Evolutionary conservation across 2,888 invertebrate species (phyloP), one percentile per base, ranked within the genome.

Genomic region (Pogonocherus hispidulus): DNA sequence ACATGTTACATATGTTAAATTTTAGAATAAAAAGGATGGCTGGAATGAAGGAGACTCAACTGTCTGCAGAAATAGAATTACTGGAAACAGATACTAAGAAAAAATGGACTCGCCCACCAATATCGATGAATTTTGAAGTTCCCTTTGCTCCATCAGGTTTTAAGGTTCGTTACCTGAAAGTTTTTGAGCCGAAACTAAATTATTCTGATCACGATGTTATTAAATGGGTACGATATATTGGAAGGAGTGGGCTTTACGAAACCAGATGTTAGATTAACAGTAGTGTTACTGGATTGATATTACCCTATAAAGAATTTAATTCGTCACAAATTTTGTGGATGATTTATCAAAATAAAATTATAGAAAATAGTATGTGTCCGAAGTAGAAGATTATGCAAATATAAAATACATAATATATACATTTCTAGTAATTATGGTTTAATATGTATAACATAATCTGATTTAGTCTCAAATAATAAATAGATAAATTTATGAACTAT

Each of bases 81-180:
- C 89, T 99, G 70, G 98, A 98, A 86, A 99, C 99, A 0, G 99
- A 98, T 82, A 98, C 97, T 9, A 99, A 99, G 87, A 99, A 99
- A 88, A 99, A 99, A 86, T 99, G 99, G 99, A 99, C 99, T 16
- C 90, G 99, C 51, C 99, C 99, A 20, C 99, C 99, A 52, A 99
- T 99, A 83, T 99, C 99, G 1, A 99, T 99, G 99, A 99, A 98
- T 86, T 99, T 99, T 85, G 99, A 99, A 88, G 99, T 99, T 76
- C 99, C 99, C 2, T 99, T 99, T 86, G 99, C 99, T 8, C 99
- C 99, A 3, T 99, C 99, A 59, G 99, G 99, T 0, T 98, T 99
- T 86, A 99, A 99, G 90, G 99, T 99, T 67, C 94, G 99, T 44
- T 99, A 99, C 86, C 88, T 99, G 82, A 99, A 99, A 86, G 99